Evolutionary conservation across 2,888 invertebrate genomes (phyloP).

Genomic region (Dryobota labecula): DNA sequence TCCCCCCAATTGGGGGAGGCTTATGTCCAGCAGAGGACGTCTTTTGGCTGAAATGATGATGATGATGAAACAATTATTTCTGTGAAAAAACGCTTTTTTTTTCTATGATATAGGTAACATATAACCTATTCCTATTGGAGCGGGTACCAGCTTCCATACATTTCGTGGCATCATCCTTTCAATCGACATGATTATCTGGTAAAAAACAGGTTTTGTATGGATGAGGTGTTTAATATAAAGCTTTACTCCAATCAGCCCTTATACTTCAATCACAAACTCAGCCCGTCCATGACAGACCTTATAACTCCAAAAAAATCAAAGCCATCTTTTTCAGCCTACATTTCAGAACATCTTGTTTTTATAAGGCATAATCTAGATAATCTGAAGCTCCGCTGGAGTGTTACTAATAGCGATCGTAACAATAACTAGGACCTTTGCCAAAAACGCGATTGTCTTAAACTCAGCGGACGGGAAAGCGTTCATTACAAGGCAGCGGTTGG

Average conservation of each 20-base stretch:
- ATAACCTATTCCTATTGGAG: no score
- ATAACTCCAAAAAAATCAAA: not conserved
- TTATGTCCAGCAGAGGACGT: no score
- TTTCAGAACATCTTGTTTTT: constrained; percentile 10
- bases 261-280: not conserved
- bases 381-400: constrained; percentile 21
- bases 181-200: no score
- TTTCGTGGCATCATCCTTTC: no score
- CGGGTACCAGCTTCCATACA: no score
- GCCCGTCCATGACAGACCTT: no score
- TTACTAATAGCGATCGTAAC: constrained; percentile 42
- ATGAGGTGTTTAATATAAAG: not conserved
- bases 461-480: constrained; percentile 42
- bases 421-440: constrained; percentile 40
- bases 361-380: constrained; percentile 25
- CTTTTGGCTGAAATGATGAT: no score
- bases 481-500: constrained; percentile 19
- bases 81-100: no score
- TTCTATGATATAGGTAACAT: no score
- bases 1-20: no score
- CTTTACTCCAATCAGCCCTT: not conserved
- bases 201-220: not conserved
- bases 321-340: not conserved
- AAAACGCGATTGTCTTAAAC: constrained; percentile 50
- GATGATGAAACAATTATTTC: no score